Conservation (phyloP, 2,797 vertebrate species). For the Sphenodon punctatus region DNA sequence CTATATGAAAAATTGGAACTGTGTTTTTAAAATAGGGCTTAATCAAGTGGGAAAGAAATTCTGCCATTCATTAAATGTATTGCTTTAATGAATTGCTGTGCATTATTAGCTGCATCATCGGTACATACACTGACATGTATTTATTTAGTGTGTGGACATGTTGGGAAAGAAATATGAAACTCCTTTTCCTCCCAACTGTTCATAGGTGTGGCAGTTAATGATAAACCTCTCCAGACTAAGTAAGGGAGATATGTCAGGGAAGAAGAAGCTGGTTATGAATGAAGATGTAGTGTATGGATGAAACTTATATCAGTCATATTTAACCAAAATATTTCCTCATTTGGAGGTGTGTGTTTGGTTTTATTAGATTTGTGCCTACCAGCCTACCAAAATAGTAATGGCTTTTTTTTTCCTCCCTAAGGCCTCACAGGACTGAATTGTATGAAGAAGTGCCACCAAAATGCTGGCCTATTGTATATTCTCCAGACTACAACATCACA, state of each 20-base stretch:
- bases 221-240: no score
- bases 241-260: background rate
- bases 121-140: background rate
- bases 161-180: no score
- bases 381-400: no score
- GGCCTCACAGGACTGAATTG: slow-evolving; percentile 84
- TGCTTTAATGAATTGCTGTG: accelerated
- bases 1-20: background rate
- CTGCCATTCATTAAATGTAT: background rate
- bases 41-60: background rate
- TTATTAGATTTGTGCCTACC: no score
- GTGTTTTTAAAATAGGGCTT: background rate
- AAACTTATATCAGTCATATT: no score
- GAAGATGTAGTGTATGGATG: no score
- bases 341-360: background rate
- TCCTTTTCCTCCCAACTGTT: no score
- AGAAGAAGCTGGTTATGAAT: no score
- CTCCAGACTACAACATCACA: slow-evolving; percentile 93
- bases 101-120: background rate
- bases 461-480: slow-evolving; percentile 91
- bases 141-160: background rate
- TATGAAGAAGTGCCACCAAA: slow-evolving; percentile 78
- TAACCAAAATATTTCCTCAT: background rate
- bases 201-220: no score
- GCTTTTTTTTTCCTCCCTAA: slow-evolving; percentile 37